These are phyloP conservation scores for Cheilosia grossa DNA, from an alignment of 2,888 invertebrate genomes.

Conservation along the genomic window DNA sequence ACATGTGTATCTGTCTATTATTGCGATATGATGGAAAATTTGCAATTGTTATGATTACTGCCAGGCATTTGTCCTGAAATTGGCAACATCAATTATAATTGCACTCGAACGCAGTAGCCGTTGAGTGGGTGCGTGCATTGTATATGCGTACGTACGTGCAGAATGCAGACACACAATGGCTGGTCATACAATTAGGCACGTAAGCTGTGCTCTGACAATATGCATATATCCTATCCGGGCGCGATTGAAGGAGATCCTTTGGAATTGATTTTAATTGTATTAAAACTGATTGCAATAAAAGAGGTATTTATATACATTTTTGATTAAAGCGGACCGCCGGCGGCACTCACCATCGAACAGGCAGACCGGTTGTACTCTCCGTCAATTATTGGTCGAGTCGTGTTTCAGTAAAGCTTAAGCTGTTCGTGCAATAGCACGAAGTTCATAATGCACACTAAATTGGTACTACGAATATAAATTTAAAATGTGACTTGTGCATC, in stretches of 20 bases:
- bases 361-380: not conserved
- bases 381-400: not conserved
- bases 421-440: not conserved
- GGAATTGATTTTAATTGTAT: slow-evolving; percentile 72
- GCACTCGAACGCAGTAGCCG: slow-evolving; percentile 27
- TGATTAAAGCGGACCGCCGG: slow-evolving; percentile 13
- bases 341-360: slow-evolving; percentile 8
- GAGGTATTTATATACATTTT: slow-evolving; percentile 58
- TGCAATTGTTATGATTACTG: slow-evolving; percentile 72
- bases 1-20: slow-evolving; percentile 44
- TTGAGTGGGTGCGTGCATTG: not conserved
- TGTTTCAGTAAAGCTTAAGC: not conserved
- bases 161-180: slow-evolving; percentile 18
- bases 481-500: too few relatives aligned
- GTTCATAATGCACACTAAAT: too few relatives aligned
- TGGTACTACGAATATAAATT: too few relatives aligned
- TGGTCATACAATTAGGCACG: slow-evolving; percentile 21
- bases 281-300: slow-evolving; percentile 62
- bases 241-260: slow-evolving; percentile 46
- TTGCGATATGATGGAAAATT: slow-evolving; percentile 70
- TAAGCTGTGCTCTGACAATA: slow-evolving; percentile 2
- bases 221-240: not conserved
- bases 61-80: slow-evolving; percentile 71
- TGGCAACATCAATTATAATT: slow-evolving; percentile 69
- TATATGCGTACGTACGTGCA: too few relatives aligned